Conservation (phyloP, 2,888 invertebrate genomes). For the Pediacus dermestoides region DNA sequence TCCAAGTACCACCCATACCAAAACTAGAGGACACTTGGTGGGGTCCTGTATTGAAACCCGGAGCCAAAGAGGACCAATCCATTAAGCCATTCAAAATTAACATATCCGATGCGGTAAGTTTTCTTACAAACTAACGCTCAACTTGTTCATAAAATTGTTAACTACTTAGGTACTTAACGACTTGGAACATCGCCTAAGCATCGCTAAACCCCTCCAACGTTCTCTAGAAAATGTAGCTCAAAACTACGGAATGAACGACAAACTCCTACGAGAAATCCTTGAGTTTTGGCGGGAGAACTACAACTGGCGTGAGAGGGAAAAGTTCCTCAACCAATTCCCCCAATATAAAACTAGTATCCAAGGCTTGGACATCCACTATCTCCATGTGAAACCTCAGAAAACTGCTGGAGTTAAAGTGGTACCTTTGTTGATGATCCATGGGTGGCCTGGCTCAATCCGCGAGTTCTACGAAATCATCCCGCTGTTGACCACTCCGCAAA, state of each 20-base stretch:
- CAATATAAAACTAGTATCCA: conserved; percentile 71
- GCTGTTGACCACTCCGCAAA: conserved; percentile 53
- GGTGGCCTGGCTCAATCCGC: conserved; percentile 84
- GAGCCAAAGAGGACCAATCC: conserved; percentile 51
- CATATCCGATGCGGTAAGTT: conserved; percentile 57
- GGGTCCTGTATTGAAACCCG: conserved; percentile 57
- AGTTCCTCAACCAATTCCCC: conserved; percentile 60
- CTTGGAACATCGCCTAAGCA: conserved; percentile 55
- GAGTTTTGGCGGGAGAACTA: conserved; percentile 74
- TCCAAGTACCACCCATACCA: conserved; percentile 29
- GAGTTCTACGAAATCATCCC: conserved; percentile 80
- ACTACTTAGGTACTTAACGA: conserved; percentile 43
- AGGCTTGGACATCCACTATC: conserved; percentile 65
- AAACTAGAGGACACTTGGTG: conserved; percentile 54
- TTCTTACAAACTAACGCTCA: background rate
- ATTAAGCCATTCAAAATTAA: conserved; percentile 60
- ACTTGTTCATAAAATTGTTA: background rate
- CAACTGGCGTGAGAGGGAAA: conserved; percentile 63
- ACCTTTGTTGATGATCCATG: conserved; percentile 73
- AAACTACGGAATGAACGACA: conserved; percentile 76
- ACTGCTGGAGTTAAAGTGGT: conserved; percentile 47
- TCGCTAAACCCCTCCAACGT: conserved; percentile 41
- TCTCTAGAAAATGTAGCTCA: conserved; percentile 69
- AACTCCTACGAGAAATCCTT: conserved; percentile 60
- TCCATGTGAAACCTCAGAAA: conserved; percentile 54